phyloP scores from a whole-genome alignment of 2,797 vertebrate genomes.

The Pseudomugil tenellus region DNA sequence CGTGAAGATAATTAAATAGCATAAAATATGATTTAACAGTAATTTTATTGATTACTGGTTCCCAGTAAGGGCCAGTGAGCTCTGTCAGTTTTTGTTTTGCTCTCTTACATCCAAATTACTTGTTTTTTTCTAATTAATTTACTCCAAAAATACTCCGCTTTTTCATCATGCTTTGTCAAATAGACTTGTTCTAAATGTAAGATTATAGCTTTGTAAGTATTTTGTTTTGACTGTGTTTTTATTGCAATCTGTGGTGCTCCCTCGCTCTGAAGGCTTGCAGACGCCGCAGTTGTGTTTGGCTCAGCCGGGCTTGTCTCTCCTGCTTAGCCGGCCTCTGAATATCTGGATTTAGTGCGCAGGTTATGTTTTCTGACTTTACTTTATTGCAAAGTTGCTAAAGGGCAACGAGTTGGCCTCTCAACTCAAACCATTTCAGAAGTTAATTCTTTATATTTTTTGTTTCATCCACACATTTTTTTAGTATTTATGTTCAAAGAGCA shows the following conservation, averaged over 20 bases:
- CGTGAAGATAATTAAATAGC: too few relatives aligned
- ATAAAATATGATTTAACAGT: too few relatives aligned
- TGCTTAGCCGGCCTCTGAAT: constrained; percentile 41
- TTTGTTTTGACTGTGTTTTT: constrained; percentile 26
- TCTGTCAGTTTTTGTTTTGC: constrained; percentile 65
- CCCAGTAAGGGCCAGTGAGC: too few relatives aligned
- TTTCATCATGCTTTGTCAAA: constrained; percentile 7
- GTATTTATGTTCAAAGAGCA: constrained; percentile 11
- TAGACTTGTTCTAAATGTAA: constrained; percentile 39
- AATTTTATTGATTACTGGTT: too few relatives aligned
- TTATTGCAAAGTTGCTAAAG: constrained; percentile 55
- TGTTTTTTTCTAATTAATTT: constrained; percentile 53
- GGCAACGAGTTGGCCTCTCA: constrained; percentile 23
- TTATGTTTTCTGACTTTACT: constrained; percentile 52
- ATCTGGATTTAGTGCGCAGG: constrained; percentile 41
- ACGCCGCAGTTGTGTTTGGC: constrained; percentile 58
- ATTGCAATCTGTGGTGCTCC: constrained; percentile 47
- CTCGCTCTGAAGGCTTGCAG: constrained; percentile 53
- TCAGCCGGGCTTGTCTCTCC: constrained; percentile 56
- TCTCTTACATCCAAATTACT: constrained; percentile 54
- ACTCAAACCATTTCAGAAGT: neutral
- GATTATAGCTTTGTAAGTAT: constrained; percentile 54
- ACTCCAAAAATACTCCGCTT: constrained; percentile 8
- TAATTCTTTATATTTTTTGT: constrained; percentile 31
- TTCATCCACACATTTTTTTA: constrained; percentile 23